These are phyloP conservation scores for Tamias sibiricus DNA, from an alignment of 2,113 vertebrate genomes.

Conservation along the genomic window DNA sequence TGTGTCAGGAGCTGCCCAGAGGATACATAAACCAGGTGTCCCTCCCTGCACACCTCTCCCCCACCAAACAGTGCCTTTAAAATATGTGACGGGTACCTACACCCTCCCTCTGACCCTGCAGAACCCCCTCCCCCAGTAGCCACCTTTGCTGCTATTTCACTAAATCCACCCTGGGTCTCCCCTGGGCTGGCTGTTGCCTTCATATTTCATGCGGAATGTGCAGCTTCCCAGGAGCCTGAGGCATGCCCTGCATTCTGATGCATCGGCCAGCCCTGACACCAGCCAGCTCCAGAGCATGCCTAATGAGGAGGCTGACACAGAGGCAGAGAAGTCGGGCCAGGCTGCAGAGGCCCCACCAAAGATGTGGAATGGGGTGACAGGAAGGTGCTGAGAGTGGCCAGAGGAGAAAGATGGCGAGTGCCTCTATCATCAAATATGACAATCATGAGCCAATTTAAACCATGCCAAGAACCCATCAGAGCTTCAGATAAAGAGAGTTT, in stretches of 20 bases:
- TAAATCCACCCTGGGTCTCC: conserved; percentile 51
- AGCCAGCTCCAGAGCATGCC: conserved; percentile 35
- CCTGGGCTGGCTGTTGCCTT: conserved; percentile 61
- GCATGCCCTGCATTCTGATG: conserved; percentile 79
- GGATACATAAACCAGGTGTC: background rate
- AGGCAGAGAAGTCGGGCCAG: background rate
- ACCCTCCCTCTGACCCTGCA: background rate
- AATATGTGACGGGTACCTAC: background rate
- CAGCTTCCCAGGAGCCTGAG: conserved; percentile 66
- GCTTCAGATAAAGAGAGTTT: background rate
- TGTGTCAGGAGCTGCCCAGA: conserved; percentile 3
- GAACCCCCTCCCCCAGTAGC: background rate
- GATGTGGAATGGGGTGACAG: background rate
- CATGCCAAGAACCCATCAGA: background rate
- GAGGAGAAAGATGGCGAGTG: rapidly evolving
- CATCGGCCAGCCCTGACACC: conserved; percentile 2
- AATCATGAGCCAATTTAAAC: background rate
- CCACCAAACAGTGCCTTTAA: background rate
- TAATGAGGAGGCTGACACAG: conserved; percentile 14
- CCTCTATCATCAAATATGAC: background rate
- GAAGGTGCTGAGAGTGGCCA: background rate
- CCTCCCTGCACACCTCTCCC: background rate
- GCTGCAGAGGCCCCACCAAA: background rate
- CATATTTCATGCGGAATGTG: conserved; percentile 69
- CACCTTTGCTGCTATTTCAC: conserved; percentile 8